Percentiles rank a stretch among this genome's conserved stretches.
phyloP scores from a whole-genome alignment of 2,113 vertebrate species.

The Aphyosemion australe region DNA sequence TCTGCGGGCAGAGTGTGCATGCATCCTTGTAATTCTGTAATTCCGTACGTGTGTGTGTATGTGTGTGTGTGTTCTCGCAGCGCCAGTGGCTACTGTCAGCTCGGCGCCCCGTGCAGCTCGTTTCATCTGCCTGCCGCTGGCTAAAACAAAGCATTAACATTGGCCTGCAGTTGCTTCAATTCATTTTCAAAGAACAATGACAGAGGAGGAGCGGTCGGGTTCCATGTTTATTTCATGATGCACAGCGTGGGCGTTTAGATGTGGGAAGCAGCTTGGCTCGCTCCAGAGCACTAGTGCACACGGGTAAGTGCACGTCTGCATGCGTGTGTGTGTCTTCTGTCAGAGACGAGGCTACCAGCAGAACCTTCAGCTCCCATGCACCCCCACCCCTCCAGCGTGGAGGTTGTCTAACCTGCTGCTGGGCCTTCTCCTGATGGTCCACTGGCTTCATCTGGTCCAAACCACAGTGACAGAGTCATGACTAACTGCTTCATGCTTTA shows the following conservation, averaged over 20 bases:
- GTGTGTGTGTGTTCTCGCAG: conserved; percentile 52
- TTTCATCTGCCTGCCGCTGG: conserved; percentile 70
- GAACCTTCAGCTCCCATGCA: conserved; percentile 62
- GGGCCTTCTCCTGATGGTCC: conserved; percentile 53
- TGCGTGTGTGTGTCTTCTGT: conserved; percentile 49
- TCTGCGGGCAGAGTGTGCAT: conserved; percentile 38
- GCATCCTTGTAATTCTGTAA: conserved; percentile 19
- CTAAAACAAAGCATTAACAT: conserved; percentile 77
- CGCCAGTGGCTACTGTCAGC: conserved; percentile 75
- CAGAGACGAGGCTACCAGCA: conserved; percentile 50
- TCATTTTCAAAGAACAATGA: conserved; percentile 76
- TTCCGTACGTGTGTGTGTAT: conserved; percentile 47
- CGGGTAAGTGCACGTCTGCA: conserved; percentile 38
- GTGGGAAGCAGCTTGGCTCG: conserved; percentile 59
- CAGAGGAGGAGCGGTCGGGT: conserved; percentile 61
- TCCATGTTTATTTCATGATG: conserved; percentile 74
- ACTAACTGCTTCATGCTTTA: conserved; percentile 47
- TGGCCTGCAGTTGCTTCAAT: conserved; percentile 70
- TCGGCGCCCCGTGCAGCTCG: conserved; percentile 62
- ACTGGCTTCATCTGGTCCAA: conserved; percentile 49
- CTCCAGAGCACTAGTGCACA: conserved; percentile 46
- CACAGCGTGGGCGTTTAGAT: conserved; percentile 66
- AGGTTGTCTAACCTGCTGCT: conserved; percentile 59
- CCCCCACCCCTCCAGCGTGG: no score
- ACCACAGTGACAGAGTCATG: conserved; percentile 44